Conservation (phyloP, 2,113 vertebrate genomes). For the Odobenus rosmarus region DNA sequence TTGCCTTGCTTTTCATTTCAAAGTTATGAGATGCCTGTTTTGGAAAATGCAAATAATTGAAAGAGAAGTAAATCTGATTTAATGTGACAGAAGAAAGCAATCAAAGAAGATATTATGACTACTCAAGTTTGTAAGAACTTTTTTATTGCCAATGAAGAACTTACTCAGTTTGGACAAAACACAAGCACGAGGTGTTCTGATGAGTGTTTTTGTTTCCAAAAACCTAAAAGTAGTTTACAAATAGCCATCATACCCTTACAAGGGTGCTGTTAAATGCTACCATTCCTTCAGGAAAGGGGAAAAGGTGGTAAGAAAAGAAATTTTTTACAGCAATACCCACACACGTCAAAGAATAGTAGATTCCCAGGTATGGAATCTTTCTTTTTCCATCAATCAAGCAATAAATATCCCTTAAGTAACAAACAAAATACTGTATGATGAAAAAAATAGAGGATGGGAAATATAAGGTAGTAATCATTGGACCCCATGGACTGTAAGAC, state of each 20-base stretch:
- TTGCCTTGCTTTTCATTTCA: slow-evolving; percentile 43
- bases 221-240: slow-evolving; percentile 68
- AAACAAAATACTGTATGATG: not conserved
- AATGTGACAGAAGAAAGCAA: slow-evolving; percentile 72
- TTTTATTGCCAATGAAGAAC: slow-evolving; percentile 69
- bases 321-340: not conserved
- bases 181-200: slow-evolving; percentile 48
- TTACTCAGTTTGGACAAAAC: slow-evolving; percentile 67
- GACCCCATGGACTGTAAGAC: not conserved
- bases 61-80: slow-evolving; percentile 69
- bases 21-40: slow-evolving; percentile 71
- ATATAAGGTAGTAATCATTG: not conserved
- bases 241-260: not conserved
- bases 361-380: not conserved
- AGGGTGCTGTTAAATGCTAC: not conserved
- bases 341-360: not conserved
- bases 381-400: not conserved
- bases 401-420: not conserved
- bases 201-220: slow-evolving; percentile 55
- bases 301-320: not conserved
- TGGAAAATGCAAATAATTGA: slow-evolving; percentile 70
- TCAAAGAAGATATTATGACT: slow-evolving; percentile 68
- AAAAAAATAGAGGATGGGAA: not conserved
- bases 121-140: slow-evolving; percentile 59
- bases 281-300: not conserved